Conservation (phyloP, 2,888 invertebrate genomes). For the Sinhomidia bicolor region DNA sequence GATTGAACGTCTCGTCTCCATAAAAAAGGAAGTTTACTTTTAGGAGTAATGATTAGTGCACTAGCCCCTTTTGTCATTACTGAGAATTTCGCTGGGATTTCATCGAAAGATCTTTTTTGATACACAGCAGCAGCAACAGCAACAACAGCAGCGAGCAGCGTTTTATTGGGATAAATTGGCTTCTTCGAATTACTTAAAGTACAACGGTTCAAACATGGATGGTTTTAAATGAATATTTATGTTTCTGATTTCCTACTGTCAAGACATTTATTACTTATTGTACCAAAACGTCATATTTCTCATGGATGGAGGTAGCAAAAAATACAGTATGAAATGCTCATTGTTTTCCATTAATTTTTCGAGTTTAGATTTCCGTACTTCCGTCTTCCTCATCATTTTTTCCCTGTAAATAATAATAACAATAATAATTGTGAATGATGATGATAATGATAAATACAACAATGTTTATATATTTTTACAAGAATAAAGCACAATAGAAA, state of each 20-base stretch:
- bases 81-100: background rate
- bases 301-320: background rate
- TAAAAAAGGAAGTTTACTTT: conserved; percentile 45
- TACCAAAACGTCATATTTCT: background rate
- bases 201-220: background rate
- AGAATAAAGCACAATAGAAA: background rate
- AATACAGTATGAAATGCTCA: background rate
- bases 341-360: conserved; percentile 12
- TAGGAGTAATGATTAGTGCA: background rate
- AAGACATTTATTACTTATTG: conserved; percentile 47
- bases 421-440: background rate
- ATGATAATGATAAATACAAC: too few relatives aligned
- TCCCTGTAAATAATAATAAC: background rate
- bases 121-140: too few relatives aligned
- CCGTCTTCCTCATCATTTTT: conserved; percentile 41
- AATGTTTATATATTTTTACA: background rate
- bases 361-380: conserved; percentile 62
- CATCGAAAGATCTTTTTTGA: background rate
- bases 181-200: background rate
- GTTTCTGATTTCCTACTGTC: background rate
- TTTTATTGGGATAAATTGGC: background rate
- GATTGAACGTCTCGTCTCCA: conserved; percentile 48
- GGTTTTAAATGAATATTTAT: background rate
- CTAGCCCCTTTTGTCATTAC: background rate
- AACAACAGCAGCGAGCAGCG: too few relatives aligned